Percentiles rank a stretch among this genome's conserved stretches.
These are phyloP conservation scores for Squalus acanthias DNA, from an alignment of 2,797 vertebrate genomes.

Conservation along the genomic window DNA sequence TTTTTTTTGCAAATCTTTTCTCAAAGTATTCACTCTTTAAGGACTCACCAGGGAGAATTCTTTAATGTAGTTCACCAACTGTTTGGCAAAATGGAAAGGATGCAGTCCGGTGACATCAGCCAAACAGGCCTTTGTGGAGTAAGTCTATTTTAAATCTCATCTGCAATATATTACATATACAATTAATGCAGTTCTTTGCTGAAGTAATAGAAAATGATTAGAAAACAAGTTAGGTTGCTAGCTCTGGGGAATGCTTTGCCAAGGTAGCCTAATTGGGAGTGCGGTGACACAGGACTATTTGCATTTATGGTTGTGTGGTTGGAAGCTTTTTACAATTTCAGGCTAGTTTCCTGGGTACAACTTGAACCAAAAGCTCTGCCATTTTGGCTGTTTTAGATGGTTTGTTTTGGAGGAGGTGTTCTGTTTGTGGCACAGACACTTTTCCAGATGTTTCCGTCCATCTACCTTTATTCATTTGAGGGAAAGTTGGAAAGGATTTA, in stretches of 20 bases:
- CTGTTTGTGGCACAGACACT: not conserved
- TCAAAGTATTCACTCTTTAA: not conserved
- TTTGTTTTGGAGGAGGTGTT: no score
- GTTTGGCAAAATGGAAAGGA: not conserved
- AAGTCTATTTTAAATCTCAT: not conserved
- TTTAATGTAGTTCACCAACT: not conserved
- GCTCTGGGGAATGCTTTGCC: not conserved
- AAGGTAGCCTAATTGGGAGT: not conserved
- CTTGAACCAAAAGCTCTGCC: not conserved
- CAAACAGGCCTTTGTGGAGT: not conserved
- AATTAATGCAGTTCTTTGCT: not conserved
- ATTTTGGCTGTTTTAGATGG: not conserved
- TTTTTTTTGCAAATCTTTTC: not conserved
- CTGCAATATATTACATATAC: not conserved
- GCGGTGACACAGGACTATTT: not conserved
- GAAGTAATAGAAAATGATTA: not conserved
- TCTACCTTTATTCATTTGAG: not conserved
- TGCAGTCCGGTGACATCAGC: not conserved
- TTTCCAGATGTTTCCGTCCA: not conserved
- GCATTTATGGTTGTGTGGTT: not conserved
- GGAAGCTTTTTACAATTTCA: not conserved
- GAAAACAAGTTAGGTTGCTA: not conserved
- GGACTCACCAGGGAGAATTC: not conserved
- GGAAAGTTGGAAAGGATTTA: not conserved
- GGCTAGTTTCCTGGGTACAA: not conserved